Evolutionary conservation across 1,140 invertebrate species (phyloP), one percentile per base, ranked within the genome.

Genomic region (Cotesia chilonis): DNA sequence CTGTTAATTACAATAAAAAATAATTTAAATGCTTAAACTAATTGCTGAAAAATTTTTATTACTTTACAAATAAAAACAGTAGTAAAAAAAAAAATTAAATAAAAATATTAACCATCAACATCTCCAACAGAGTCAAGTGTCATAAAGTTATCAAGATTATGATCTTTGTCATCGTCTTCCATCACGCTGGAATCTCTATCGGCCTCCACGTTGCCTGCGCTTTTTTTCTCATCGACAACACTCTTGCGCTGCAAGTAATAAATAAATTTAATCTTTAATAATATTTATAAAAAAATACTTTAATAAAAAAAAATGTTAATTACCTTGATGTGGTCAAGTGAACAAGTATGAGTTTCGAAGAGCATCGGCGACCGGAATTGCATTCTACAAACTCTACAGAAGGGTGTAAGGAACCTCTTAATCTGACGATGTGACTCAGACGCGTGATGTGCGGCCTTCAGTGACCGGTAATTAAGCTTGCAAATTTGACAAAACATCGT

Each of bases 41-140:
- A 14, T 65, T 65, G 28, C 38, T 65, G 4, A 14, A 47, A 14
- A 14, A 37, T 65, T 55, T 38, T 4, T 59, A 74, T 67, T 75
- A 75, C 67, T 71, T 66, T 68, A 61, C 52, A 69, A 61, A 61
- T 52, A 52, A 68, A 59, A 5, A 35, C 54, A 35, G 36, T 63
- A 37, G 51, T 10, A 12, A 60, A 72, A 41, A 70, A 70, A 71
- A 37, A 64, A 64, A 72, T 55, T 37, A 77, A 63, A 47, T 9
- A 3, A 47, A 66, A 35, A 68, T 54, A 47, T 63, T 36, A 80
- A 90, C 91, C 93, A 87, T 94, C 93, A 17, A 93, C 92, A 85
- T 93, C 92, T n/a, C 94, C 93, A 17, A 94, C 92, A 17, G 93
- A 94, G 84, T 94, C 94, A 6, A 95, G 88, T 36, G 93, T 94